Percentiles rank a stretch among this genome's conserved stretches.
phyloP scores from a whole-genome alignment of 2,888 invertebrate species.

The Calliopum simillimum region DNA sequence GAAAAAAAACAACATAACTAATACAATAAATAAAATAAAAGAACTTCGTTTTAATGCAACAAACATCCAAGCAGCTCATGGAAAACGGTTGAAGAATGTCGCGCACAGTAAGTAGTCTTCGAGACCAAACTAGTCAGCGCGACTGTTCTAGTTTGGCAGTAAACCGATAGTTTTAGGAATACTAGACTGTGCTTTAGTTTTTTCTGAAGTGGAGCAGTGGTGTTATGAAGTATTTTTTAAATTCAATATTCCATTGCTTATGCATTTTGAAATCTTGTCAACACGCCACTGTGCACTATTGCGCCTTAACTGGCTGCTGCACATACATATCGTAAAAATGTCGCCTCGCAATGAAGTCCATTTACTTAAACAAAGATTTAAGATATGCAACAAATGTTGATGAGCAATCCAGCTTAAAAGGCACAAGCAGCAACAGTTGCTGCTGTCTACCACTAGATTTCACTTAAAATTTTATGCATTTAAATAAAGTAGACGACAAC shows the following conservation, averaged over 20 bases:
- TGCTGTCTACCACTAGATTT: slow-evolving; percentile 5
- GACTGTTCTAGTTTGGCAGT: slow-evolving; percentile 20
- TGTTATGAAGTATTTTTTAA: not conserved
- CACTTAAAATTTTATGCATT: slow-evolving; percentile 32
- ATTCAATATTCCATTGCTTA: not conserved
- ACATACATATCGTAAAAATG: slow-evolving; percentile 25
- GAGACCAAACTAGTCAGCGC: too few relatives aligned
- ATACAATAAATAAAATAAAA: slow-evolving; percentile 24
- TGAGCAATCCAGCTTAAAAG: slow-evolving; percentile 17
- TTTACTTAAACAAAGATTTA: slow-evolving; percentile 34
- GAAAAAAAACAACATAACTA: not conserved
- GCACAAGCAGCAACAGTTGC: slow-evolving; percentile 6
- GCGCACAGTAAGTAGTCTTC: slow-evolving; percentile 7
- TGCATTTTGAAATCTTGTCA: not conserved
- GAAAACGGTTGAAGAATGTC: not conserved
- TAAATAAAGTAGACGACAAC: slow-evolving; percentile 23
- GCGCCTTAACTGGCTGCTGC: not conserved
- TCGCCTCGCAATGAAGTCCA: slow-evolving; percentile 27
- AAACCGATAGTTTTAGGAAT: not conserved
- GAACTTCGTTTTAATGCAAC: not conserved
- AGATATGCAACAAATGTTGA: slow-evolving; percentile 31
- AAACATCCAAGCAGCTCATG: not conserved
- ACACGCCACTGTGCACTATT: not conserved
- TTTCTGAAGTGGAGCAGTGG: not conserved
- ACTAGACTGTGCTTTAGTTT: too few relatives aligned